These are phyloP conservation scores for Clitarchus hookeri DNA, from an alignment of 2,888 invertebrate species.

Conservation along the genomic window DNA sequence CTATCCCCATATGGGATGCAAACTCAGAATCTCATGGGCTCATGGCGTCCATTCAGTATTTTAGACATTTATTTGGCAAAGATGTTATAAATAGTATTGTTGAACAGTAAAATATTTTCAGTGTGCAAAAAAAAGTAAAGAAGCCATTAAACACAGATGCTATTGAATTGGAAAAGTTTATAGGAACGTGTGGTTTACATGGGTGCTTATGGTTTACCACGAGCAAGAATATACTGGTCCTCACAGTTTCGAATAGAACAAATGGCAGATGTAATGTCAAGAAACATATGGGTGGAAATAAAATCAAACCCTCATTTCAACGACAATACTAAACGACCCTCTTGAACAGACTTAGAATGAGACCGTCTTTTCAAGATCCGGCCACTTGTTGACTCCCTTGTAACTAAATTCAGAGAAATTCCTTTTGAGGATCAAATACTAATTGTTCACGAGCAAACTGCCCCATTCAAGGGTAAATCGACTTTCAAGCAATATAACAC, in stretches of 20 bases:
- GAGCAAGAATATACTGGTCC: neutral
- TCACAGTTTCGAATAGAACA: neutral
- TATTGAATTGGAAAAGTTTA: neutral
- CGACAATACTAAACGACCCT: neutral
- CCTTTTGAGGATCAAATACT: neutral
- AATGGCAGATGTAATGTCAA: neutral
- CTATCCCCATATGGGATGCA: neutral
- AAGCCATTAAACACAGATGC: neutral
- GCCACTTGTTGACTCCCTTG: neutral
- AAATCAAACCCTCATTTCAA: neutral
- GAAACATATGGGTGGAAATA: neutral
- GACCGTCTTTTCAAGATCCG: neutral
- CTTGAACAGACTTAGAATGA: neutral
- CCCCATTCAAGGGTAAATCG: no score
- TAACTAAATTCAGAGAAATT: neutral
- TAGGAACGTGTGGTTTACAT: neutral
- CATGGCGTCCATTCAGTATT: neutral
- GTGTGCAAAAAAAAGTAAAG: neutral
- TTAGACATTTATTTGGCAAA: neutral
- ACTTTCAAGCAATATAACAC: neutral
- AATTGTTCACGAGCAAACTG: neutral
- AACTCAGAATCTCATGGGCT: neutral
- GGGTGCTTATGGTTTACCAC: conserved; percentile 6
- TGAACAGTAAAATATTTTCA: neutral
- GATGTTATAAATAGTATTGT: neutral